Evolutionary conservation across 2,888 invertebrate species (phyloP).

Genomic region (Chrysotoxum bicinctum): DNA sequence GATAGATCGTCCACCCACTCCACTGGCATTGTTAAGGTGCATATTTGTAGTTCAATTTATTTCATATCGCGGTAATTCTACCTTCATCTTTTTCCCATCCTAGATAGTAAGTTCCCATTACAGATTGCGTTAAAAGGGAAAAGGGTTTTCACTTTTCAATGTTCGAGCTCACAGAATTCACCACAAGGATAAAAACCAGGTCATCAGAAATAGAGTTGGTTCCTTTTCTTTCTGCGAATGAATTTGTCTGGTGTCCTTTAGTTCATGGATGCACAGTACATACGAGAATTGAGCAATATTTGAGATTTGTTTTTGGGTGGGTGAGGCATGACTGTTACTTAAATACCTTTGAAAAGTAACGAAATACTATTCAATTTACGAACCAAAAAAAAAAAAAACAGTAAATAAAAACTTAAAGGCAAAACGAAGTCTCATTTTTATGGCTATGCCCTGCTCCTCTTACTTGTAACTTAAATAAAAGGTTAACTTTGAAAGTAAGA

Average conservation of each 20-base stretch:
- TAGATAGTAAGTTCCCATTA: no score
- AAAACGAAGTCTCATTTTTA: neutral
- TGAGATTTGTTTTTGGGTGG: neutral
- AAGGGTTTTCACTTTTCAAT: neutral
- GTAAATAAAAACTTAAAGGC: neutral
- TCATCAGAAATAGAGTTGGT: conserved; percentile 47
- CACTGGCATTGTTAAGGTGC: no score
- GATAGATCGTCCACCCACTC: no score
- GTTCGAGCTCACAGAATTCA: conserved; percentile 3
- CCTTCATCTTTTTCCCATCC: no score
- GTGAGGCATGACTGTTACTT: neutral
- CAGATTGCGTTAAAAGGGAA: no score
- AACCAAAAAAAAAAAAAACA: neutral
- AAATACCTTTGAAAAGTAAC: neutral
- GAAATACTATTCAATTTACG: neutral
- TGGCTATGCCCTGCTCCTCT: neutral
- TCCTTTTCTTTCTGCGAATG: neutral
- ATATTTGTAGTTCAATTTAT: no score
- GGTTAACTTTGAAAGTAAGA: conserved; percentile 36
- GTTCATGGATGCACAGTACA: neutral
- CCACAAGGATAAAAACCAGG: conserved; percentile 45
- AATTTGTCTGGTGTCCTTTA: neutral
- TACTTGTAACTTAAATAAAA: neutral
- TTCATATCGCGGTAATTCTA: no score
- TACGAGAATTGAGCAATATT: no score